These are phyloP conservation scores for Labia minor DNA, from an alignment of 2,888 invertebrate species.

Conservation along the genomic window DNA sequence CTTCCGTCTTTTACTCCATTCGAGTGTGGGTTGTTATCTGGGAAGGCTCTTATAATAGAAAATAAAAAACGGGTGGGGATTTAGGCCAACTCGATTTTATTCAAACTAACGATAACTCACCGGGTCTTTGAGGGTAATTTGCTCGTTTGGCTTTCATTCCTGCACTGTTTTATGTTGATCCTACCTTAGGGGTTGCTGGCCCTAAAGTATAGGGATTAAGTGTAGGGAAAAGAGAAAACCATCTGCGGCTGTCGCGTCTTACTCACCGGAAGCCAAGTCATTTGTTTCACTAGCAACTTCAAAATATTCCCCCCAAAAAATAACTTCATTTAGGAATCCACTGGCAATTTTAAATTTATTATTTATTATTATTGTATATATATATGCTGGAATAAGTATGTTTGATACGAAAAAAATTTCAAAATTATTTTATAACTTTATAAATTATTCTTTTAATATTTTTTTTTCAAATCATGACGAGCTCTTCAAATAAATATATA, in stretches of 20 bases:
- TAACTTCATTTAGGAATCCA: too few relatives aligned
- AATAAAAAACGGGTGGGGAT: neutral
- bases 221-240: neutral
- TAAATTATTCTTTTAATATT: too few relatives aligned
- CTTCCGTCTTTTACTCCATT: neutral
- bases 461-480: too few relatives aligned
- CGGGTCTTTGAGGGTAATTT: slow-evolving; percentile 7
- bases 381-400: too few relatives aligned
- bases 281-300: neutral
- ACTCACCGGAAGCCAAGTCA: neutral
- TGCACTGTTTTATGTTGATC: slow-evolving; percentile 5
- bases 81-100: neutral
- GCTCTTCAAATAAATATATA: too few relatives aligned
- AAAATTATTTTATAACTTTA: too few relatives aligned
- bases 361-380: too few relatives aligned
- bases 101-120: slow-evolving; percentile 13
- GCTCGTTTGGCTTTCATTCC: slow-evolving; percentile 13
- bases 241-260: neutral
- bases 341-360: too few relatives aligned
- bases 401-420: too few relatives aligned
- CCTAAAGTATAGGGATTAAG: neutral
- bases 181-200: neutral
- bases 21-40: neutral
- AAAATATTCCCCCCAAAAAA: too few relatives aligned
- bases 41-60: neutral